Base-by-base conservation (phyloP, 2,113 vertebrate genomes). In the Calidris pugnax region DNA sequence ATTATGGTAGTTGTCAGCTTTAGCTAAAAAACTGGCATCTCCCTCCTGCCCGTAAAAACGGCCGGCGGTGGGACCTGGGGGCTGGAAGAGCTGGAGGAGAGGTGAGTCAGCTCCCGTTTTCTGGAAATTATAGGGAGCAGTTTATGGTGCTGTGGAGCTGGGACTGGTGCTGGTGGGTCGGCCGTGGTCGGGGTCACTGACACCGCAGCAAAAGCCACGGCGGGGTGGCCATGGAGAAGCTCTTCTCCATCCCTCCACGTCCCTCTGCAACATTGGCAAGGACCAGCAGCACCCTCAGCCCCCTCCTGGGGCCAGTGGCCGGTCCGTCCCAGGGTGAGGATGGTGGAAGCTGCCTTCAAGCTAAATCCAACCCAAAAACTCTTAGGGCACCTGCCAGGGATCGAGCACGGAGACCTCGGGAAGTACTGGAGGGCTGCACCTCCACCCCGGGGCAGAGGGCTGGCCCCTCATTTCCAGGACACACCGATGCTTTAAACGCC, bases 111-210 rank as follows among this genome's bases (percentile, higher is more conserved):
- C 48, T 71, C 59, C 69, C 1, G 2, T 17, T 53, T 67, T 4
- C 19, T 27, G 82, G 35, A 45, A 62, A 67, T 69, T 26, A 12
- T 1, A 10, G 12, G 32, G 33, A 51, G 15, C 21, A 5, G 59
- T 2, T 3, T 37, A 4, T 37, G 14, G 22, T 69, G 48, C 41
- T 8, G 30, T 0, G 6, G 27, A 14, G 63, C 62, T 87, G 81
- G 53, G 33, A 3, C 12, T 2, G 69, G 8, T 14, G 71, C 35
- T 15, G 72, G 22, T 0, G n/a, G 5, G 14, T 32, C 3, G 1
- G 55, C 16, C 0, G 0, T 1, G 45, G 17, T 7, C 0, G 0
- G 37, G 56, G 57, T 43, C 45, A 14, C 17, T 5, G 1, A 35
- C 14, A 24, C 0, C 4, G 0, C 0, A 9, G 23, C 85, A 59